Evolutionary conservation across 2,888 invertebrate genomes (phyloP), one percentile per base, ranked within the genome.

Genomic region (Torymus tubicola): DNA sequence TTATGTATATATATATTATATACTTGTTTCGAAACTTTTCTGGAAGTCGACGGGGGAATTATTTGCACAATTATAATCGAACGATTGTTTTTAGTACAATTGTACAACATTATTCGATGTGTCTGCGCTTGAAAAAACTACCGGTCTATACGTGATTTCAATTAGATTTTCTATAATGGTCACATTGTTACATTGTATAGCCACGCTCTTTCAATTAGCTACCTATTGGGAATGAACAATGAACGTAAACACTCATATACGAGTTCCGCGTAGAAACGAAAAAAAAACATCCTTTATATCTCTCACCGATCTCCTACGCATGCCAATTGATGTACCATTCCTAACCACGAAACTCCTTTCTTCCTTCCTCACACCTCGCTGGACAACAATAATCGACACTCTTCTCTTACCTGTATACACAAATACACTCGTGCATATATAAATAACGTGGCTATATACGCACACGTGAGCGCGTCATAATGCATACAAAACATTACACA

Each of bases 361-460:
- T 13, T 16, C 24, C 42, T 42, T 16, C 50, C 50, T 42, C 14
- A 16, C 53, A 12, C 52, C 24, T 50, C 42, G 24, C 11, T 24
- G 24, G 13, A 24, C 11, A 16, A 18, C 11, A 16, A 60, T 11
- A 18, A 24, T 13, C 24, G 24, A 31, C 3, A 24, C 42, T 14
- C 16, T 5, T 5, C 31, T 31, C 65, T 10, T 16, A 10, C 50
- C n/a, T 10, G 60, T 18, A 16, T 18, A 16, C 24, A 63, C 24
- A 24, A 63, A 63, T 63, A 63, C 24, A 13, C 18, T 60, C 68
- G 57, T 57, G 64, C 74, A 60, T 58, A 21, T 21, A 69, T 64
- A 74, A 68, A 69, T 63, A 74, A 74, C 63, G 75, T 74, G 63
- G 69, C 70, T 70, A 67, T 53, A 80, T 76, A 80, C n/a, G n/a